These are phyloP conservation scores for Oryzias sinensis DNA, from an alignment of 2,797 vertebrate species.

Conservation along the genomic window DNA sequence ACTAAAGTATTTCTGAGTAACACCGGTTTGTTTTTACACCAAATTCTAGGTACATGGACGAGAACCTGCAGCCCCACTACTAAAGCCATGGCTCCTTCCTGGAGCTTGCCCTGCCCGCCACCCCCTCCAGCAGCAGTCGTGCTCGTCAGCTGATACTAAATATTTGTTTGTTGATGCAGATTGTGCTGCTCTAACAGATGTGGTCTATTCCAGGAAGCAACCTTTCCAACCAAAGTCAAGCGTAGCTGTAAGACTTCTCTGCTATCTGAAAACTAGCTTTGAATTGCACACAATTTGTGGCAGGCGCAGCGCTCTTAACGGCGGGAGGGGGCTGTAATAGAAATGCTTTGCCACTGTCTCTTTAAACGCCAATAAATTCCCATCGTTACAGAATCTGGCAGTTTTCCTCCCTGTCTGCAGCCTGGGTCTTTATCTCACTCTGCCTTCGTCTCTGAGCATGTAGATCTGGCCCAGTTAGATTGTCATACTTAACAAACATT, in stretches of 20 bases:
- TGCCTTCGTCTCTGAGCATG: constrained; percentile 81
- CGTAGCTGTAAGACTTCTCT: constrained; percentile 70
- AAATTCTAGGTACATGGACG: constrained; percentile 35
- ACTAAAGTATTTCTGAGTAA: constrained; percentile 57
- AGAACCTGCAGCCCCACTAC: constrained; percentile 41
- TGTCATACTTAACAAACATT: constrained; percentile 88
- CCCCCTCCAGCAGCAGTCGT: constrained; percentile 25
- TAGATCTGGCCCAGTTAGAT: constrained; percentile 85
- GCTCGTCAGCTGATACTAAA: constrained; percentile 59
- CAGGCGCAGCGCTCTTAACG: constrained; percentile 70
- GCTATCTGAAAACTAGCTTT: constrained; percentile 71
- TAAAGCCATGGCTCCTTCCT: constrained; percentile 32
- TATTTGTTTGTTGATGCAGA: constrained; percentile 70
- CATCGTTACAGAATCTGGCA: constrained; percentile 86
- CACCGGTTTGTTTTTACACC: constrained; percentile 33
- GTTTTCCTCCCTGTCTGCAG: constrained; percentile 80
- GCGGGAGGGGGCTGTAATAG: constrained; percentile 77
- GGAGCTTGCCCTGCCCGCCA: neutral
- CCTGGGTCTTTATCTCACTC: constrained; percentile 78
- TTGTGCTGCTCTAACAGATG: constrained; percentile 58
- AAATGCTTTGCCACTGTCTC: constrained; percentile 80
- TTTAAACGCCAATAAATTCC: constrained; percentile 84
- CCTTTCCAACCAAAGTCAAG: constrained; percentile 75
- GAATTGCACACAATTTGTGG: constrained; percentile 73
- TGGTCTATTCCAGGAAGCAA: constrained; percentile 70